Base-by-base conservation (phyloP, 92 coral and sea anemone genomes). In the Palythoa heliodiscus region DNA sequence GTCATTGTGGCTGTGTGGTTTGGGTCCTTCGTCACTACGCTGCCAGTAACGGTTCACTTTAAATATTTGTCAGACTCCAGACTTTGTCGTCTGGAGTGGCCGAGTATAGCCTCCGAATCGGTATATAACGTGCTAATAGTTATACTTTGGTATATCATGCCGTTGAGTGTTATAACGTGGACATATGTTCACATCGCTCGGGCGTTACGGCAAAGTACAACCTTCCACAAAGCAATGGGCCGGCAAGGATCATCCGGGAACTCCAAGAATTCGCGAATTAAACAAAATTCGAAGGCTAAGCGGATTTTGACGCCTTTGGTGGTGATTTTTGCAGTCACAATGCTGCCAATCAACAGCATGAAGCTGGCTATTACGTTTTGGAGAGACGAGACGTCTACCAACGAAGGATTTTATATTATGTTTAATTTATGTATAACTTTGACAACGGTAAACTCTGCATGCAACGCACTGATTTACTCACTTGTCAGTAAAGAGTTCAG, bases 151-250 rank as follows among this genome's bases (percentile, higher is more conserved):
- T 80, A 80, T 64, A 80, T 80, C 61, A 43, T 80, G 25, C 84
- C 84, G 57, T 47, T 80, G 84, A 68, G 73, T 66, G 48, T 80
- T 40, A 64, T 80, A 80, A 64, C 84, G 10, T 80, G 84, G 84
- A 80, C 84, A 22, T 80, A 80, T 15, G 66, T 80, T 58, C 61
- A 67, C 74, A 40, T 80, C 19, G 84, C 74, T 7, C 84, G 17
- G 74, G 66, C 84, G 29, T n/a, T 80, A 47, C 73, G 84, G 72
- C 84, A 80, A 52, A 80, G 84, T 22, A 80, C 84, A 0, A 48
- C 47, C 58, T 80, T 80, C 22, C 72, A 80, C 84, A 80, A 80
- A 24, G 74, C 66, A 14, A 80, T 80, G 84, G 57, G 48, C 72
- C 25, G 11, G 19, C 74, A 80, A 11, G 73, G 61, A 67, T 80